phyloP scores from a whole-genome alignment of 2,888 invertebrate genomes.

The Oscheius sp. region DNA sequence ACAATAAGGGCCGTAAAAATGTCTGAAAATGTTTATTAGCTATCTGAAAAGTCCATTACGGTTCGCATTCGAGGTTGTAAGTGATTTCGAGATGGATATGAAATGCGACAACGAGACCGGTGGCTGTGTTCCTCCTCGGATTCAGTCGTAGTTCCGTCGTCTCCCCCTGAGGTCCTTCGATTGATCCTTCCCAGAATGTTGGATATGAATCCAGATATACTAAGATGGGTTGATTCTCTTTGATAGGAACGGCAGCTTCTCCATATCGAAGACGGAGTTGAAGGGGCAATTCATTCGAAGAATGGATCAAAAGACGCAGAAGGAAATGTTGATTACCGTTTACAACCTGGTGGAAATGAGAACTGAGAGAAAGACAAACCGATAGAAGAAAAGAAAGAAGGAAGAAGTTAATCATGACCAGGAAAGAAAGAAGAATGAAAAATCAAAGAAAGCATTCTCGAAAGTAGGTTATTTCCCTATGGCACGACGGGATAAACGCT shows the following conservation, averaged over 20 bases:
- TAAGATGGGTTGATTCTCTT: background rate
- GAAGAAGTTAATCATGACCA: background rate
- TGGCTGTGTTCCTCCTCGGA: background rate
- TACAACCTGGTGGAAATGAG: background rate
- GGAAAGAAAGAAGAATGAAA: background rate
- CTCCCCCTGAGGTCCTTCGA: constrained; percentile 3
- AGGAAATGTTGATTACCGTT: constrained; percentile 4
- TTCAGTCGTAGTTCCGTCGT: background rate
- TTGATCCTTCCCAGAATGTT: background rate
- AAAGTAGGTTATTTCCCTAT: no score
- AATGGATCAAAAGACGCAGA: background rate
- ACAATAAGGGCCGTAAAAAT: constrained; percentile 9
- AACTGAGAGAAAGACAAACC: background rate
- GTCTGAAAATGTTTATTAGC: background rate
- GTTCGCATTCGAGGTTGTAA: background rate
- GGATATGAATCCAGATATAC: background rate
- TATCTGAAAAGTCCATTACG: background rate
- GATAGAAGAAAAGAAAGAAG: background rate
- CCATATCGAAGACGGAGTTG: constrained; percentile 1
- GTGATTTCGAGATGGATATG: background rate
- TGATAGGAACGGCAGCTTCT: background rate
- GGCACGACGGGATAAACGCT: no score
- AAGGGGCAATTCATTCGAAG: background rate
- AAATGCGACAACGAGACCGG: background rate
- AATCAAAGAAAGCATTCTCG: no score